phyloP scores from a whole-genome alignment of 2,888 invertebrate species.

The Parascotia fuliginaria region DNA sequence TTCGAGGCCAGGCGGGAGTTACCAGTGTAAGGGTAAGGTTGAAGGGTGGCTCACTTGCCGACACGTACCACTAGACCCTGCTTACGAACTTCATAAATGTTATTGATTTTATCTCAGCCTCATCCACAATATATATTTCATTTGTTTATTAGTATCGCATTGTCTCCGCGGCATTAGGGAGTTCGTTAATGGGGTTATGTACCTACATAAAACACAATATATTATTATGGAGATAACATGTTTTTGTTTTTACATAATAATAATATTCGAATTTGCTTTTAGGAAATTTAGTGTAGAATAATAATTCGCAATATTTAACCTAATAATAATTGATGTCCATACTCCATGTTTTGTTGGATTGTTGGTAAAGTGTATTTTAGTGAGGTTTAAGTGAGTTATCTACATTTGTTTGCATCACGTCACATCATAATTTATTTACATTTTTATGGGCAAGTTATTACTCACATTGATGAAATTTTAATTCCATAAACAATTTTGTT shows the following conservation, averaged over 20 bases:
- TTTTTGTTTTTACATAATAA: slow-evolving; percentile 1
- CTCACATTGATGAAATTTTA: no score
- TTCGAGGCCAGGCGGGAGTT: slow-evolving; percentile 66
- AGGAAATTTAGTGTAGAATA: background rate
- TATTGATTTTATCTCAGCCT: slow-evolving; percentile 57
- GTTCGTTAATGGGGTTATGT: slow-evolving; percentile 21
- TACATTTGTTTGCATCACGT: no score
- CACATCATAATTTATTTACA: no score
- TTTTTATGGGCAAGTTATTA: no score
- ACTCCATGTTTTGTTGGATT: no score
- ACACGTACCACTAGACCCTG: slow-evolving; percentile 57
- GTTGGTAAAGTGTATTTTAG: no score
- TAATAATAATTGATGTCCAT: no score
- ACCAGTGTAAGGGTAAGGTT: slow-evolving; percentile 60
- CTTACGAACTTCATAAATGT: slow-evolving; percentile 57
- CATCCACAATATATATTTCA: slow-evolving; percentile 39
- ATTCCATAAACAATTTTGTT: no score
- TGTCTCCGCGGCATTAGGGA: slow-evolving; percentile 20
- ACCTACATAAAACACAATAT: slow-evolving; percentile 8
- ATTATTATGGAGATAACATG: slow-evolving; percentile 6
- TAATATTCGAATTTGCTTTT: slow-evolving; percentile 6
- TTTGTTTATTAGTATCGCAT: slow-evolving; percentile 40
- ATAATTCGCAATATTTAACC: background rate
- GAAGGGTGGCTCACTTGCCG: slow-evolving; percentile 52
- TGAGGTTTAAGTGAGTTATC: no score